Base-by-base conservation (phyloP, 1,140 invertebrate genomes). In the Microplitis mediator region DNA sequence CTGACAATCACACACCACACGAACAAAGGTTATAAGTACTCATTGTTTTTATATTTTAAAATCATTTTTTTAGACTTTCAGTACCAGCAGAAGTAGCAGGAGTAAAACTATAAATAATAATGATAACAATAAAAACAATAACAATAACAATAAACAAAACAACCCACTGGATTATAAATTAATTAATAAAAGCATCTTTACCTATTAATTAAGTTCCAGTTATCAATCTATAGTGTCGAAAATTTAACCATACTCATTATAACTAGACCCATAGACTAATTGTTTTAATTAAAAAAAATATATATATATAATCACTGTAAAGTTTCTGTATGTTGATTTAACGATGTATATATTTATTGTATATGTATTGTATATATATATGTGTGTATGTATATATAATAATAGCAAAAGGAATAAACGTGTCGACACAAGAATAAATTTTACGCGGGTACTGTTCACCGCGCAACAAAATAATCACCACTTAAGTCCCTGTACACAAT, bases 1-100 rank as follows among this genome's bases (percentile, higher is more conserved):
- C 39, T 67, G 65, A 67, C 65, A 67, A 67, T 23, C 65, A 72
- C 71, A 68, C 71, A 66, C 64, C 23, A 23, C 23, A 23, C 45
- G 66, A 78, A 78, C 77, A 78, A 78, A 77, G 77, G 77, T 78
- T 78, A 78, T 76, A 76, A 71, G 56, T 63, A 62, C 23, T 6
- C 52, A 65, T 73, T 77, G 76, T 76, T 73, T 75, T 67, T 31
- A 75, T 65, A 75, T 65, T 50, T 32, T 13, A 67, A 45, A 65
- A 64, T 51, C 3, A 45, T 45, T 3, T 45, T 45, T 45, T 23
- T 23, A 2, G 23, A 23, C 23, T 23, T 23, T 23, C 23, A 45
- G 39, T 45, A 11, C 1, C 11, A 45, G 39, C 39, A 9, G 39
- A 9, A 45, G 39, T 45, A 45, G 39, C 11, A 45, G 39, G 3